Conservation (phyloP, 2,113 vertebrate genomes). For the Cololabis saira region DNA sequence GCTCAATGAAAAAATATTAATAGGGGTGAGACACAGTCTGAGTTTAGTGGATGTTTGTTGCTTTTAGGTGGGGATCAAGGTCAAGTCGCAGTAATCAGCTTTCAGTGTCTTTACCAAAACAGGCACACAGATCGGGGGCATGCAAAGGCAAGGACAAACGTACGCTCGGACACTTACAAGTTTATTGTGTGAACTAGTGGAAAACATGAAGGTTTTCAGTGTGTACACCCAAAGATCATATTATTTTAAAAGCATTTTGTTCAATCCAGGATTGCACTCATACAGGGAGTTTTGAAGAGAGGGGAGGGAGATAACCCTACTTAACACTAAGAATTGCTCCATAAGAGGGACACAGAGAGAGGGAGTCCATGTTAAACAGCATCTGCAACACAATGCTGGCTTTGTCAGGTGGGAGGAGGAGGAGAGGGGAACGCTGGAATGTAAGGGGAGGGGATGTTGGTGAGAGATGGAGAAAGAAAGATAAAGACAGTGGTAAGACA, state of each 20-base stretch:
- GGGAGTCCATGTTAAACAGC: constrained; percentile 74
- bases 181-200: not conserved
- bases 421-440: constrained; percentile 68
- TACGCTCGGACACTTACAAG: no score
- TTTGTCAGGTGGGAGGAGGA: constrained; percentile 80
- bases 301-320: constrained; percentile 22
- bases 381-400: constrained; percentile 74
- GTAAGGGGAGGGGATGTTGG: constrained; percentile 57
- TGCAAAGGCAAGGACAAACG: not conserved
- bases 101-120: constrained; percentile 22
- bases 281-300: constrained; percentile 9
- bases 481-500: constrained; percentile 9
- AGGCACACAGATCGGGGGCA: constrained; percentile 10
- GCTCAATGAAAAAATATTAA: constrained; percentile 1
- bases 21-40: constrained; percentile 18
- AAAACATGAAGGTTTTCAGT: not conserved
- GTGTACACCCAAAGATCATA: not conserved
- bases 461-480: constrained; percentile 35
- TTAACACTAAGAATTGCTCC: constrained; percentile 28
- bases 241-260: constrained; percentile 17
- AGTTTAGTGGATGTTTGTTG: constrained; percentile 22
- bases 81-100: constrained; percentile 31
- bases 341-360: constrained; percentile 49
- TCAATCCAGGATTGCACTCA: not conserved
- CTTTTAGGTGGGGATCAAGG: constrained; percentile 21